Evolutionary conservation across 2,888 invertebrate species (phyloP).

Genomic region (Lasioglossum morio): DNA sequence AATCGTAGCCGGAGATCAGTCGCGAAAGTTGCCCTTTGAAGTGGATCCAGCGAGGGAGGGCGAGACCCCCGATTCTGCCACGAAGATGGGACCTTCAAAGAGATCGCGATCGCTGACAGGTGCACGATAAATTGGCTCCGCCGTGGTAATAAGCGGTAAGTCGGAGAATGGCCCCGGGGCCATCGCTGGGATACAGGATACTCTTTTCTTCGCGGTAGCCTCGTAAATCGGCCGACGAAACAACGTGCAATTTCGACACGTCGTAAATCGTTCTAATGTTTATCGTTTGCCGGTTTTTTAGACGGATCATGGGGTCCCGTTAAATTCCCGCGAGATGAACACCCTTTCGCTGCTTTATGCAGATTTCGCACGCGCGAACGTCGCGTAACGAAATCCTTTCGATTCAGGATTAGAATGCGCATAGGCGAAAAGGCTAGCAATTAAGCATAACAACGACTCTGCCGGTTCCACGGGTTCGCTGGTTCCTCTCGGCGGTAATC

Average conservation of each 20-base stretch:
- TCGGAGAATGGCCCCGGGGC: slow-evolving; percentile 55
- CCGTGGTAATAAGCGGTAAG: slow-evolving; percentile 70
- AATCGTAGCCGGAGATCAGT: slow-evolving; percentile 61
- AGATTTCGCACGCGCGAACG: background rate
- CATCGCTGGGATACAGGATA: slow-evolving; percentile 48
- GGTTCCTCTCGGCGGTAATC: background rate
- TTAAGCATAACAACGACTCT: background rate
- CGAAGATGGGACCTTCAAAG: slow-evolving; percentile 66
- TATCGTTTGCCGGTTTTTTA: background rate
- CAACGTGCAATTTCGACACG: slow-evolving; percentile 73
- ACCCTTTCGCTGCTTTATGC: too few species aligned
- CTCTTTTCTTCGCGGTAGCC: slow-evolving; percentile 50
- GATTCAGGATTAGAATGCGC: background rate
- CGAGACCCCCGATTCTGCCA: slow-evolving; percentile 22
- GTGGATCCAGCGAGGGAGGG: slow-evolving; percentile 55
- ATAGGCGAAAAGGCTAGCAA: background rate
- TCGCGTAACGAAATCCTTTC: background rate
- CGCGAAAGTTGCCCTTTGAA: slow-evolving; percentile 70
- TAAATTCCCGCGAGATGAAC: background rate
- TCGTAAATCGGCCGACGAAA: slow-evolving; percentile 62
- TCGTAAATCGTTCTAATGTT: slow-evolving; percentile 56
- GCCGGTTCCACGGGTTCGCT: background rate
- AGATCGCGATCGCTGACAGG: slow-evolving; percentile 75
- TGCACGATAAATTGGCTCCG: slow-evolving; percentile 72
- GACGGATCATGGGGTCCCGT: background rate